Evolutionary conservation across 2,797 vertebrate species (phyloP), one percentile per base, ranked within the genome.

Genomic region (Cichlasoma orientale): DNA sequence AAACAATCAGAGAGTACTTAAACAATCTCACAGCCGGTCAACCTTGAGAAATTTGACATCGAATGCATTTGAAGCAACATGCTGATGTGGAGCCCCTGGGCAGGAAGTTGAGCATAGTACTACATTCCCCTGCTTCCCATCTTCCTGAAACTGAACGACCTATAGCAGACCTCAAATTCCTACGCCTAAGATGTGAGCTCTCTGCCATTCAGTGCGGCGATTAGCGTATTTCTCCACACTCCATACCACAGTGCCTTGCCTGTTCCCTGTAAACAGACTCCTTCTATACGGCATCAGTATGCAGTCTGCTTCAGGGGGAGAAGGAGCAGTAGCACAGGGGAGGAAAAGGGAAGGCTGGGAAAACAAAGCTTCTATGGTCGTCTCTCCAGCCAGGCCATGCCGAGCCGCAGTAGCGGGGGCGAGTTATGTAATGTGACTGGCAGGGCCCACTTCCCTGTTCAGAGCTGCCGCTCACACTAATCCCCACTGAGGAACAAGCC

Each of bases 381-480:
- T 93, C 92, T 95, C 95, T 96, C 92, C 88, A 93, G 94, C 92
- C 92, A 74, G 92, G 93, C 90, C 90, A 90, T 87, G 85, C 88
- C 63, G 85, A 92, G 92, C 88, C 13, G 84, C 87, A 86, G 90
- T 86, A 89, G 89, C 77, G 89, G 87, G 90, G 90, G 94, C 92
- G 89, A 93, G 92, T 96, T 96, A 96, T 96, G 95, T 95, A 96
- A 96, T 94, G 92, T 94, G 93, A 96, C 94, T 95, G 94, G 93
- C 94, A 94, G 93, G 91, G 88, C 92, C 93, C 87, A 91, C 91
- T 94, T 94, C 90, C 93, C 94, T 89, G 88, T 90, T 92, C 88
- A 88, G 86, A 92, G 86, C 88, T 82, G 78, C 86, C 59, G 89
- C 93, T 92, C 93, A 93, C 91, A 93, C 91, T 95, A 95, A 95